Evolutionary conservation across 2,888 invertebrate genomes (phyloP).

Genomic region (Chloromyia formosa): DNA sequence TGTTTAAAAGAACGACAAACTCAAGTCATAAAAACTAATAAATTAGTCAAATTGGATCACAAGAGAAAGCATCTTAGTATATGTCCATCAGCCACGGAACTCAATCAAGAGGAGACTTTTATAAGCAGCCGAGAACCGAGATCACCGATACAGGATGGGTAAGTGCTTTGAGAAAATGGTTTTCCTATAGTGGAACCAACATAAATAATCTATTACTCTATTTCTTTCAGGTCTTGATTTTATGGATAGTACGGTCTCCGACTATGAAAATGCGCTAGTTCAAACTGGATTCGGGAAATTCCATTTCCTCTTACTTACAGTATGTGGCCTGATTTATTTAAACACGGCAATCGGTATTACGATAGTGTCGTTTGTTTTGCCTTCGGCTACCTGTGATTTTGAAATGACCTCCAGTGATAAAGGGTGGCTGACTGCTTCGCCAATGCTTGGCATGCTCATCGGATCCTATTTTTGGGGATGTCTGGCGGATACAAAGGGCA

Average conservation of each 20-base stretch:
- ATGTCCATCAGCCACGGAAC: slow-evolving; percentile 50
- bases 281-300: slow-evolving; percentile 81
- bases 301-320: slow-evolving; percentile 77
- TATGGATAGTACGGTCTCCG: slow-evolving; percentile 58
- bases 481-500: slow-evolving; percentile 83
- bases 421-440: slow-evolving; percentile 79
- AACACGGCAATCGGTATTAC: slow-evolving; percentile 85
- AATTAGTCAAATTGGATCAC: slow-evolving; percentile 34
- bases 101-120: slow-evolving; percentile 38
- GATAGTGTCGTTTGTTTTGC: slow-evolving; percentile 83
- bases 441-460: slow-evolving; percentile 83
- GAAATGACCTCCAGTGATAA: slow-evolving; percentile 80
- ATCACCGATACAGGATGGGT: slow-evolving; percentile 54
- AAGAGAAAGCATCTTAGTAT: slow-evolving; percentile 34
- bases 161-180: slow-evolving; percentile 30
- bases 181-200: neutral
- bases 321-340: slow-evolving; percentile 83
- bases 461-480: slow-evolving; percentile 89
- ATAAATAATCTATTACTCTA: neutral
- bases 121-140: slow-evolving; percentile 50
- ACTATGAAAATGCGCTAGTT: slow-evolving; percentile 59
- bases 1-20: neutral
- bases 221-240: slow-evolving; percentile 57
- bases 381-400: slow-evolving; percentile 85
- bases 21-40: slow-evolving; percentile 6